A percentile compares a stretch with the other conserved stretches of the same genome.
Evolutionary conservation across 2,888 invertebrate species (phyloP).

Genomic region (Synergus gifuensis): DNA sequence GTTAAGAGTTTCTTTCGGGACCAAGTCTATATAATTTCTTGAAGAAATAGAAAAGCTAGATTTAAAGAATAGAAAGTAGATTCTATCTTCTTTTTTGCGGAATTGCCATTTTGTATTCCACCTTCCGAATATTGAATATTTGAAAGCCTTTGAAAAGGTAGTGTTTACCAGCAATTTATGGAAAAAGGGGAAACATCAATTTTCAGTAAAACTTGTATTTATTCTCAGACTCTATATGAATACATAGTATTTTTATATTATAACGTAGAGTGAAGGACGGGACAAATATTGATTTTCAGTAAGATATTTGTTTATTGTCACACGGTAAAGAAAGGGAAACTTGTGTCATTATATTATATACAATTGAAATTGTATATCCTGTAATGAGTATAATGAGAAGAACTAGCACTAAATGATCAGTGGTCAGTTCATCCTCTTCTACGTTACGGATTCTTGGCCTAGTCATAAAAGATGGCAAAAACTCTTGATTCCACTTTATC

Average conservation of each 20-base stretch:
- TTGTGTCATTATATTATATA: neutral
- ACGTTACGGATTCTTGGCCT: too few relatives aligned
- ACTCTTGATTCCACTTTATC: neutral
- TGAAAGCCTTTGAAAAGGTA: neutral
- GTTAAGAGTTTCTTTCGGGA: neutral
- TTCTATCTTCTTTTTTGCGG: neutral
- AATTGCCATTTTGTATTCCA: neutral
- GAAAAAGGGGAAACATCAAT: neutral
- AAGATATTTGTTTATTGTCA: neutral
- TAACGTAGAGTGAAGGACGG: neutral
- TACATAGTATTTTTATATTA: neutral
- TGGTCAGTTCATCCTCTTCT: neutral
- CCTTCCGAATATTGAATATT: constrained; percentile 9
- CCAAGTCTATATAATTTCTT: neutral
- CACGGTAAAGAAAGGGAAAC: neutral
- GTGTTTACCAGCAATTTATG: neutral
- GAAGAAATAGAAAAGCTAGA: neutral
- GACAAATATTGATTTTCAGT: neutral
- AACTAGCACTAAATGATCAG: neutral
- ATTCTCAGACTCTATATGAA: neutral
- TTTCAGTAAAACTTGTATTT: neutral
- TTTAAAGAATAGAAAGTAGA: neutral
- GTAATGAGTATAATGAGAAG: neutral
- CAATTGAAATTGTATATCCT: neutral
- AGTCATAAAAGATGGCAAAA: neutral